phyloP scores from a whole-genome alignment of 2,797 vertebrate genomes.

The Siniperca undulata region DNA sequence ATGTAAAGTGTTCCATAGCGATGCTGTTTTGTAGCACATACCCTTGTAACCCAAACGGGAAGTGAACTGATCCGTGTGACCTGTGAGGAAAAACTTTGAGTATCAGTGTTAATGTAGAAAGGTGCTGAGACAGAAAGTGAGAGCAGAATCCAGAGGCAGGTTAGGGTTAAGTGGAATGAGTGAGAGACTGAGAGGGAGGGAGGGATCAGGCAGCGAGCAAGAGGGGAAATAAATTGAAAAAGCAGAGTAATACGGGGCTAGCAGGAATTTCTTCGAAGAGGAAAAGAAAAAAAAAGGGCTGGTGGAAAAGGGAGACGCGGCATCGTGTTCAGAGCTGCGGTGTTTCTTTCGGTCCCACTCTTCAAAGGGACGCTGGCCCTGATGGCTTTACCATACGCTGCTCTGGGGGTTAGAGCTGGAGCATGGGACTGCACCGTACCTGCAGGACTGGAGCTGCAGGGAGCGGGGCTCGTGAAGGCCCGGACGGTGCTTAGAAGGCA shows the following conservation, averaged over 20 bases:
- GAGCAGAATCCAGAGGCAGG: conserved; percentile 41
- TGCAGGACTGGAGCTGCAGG: conserved; percentile 28
- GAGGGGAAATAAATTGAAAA: conserved; percentile 77
- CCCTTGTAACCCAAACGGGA: not conserved
- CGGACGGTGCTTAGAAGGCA: conserved; percentile 1
- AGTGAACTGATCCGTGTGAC: not conserved
- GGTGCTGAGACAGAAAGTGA: conserved; percentile 27
- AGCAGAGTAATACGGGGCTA: conserved; percentile 75
- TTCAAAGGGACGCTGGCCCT: conserved; percentile 63
- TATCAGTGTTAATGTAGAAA: not conserved
- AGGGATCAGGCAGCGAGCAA: conserved; percentile 41
- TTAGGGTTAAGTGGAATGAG: conserved; percentile 63
- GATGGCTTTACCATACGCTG: conserved; percentile 70
- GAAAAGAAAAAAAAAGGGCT: conserved; percentile 34
- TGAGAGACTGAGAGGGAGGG: conserved; percentile 45
- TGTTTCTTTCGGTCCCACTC: conserved; percentile 78
- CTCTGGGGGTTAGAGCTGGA: conserved; percentile 57
- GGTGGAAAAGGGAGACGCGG: conserved; percentile 74
- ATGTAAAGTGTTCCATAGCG: not conserved
- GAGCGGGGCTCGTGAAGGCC: not conserved
- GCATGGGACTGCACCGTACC: conserved; percentile 30
- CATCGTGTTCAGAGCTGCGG: conserved; percentile 79
- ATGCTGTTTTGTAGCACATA: not conserved
- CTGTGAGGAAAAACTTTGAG: not conserved
- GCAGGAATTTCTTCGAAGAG: conserved; percentile 68